Evolutionary conservation across 2,113 vertebrate genomes (phyloP).

Genomic region (Bubo scandiacus): DNA sequence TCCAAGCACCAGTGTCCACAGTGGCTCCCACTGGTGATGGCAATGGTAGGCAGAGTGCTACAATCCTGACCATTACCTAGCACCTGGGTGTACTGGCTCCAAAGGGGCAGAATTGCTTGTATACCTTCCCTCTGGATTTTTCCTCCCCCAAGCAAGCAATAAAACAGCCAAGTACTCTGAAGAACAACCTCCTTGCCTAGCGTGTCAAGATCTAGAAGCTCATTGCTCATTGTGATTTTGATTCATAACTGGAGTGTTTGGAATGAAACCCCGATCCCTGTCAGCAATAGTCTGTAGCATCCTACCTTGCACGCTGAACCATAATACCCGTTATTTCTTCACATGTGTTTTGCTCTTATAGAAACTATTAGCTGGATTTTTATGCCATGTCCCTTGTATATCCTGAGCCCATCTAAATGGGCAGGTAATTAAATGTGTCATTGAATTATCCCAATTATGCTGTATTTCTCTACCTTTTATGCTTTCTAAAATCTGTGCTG

Average conservation of each 20-base stretch:
- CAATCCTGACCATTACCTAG: background rate
- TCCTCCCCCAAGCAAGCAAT: conserved; percentile 66
- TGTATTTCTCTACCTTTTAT: background rate
- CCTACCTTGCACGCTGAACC: conserved; percentile 1
- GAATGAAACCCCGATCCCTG: conserved; percentile 55
- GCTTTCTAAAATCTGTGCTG: conserved; percentile 3
- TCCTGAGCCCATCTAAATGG: background rate
- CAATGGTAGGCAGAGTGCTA: background rate
- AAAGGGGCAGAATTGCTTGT: conserved; percentile 10
- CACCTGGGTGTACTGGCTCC: background rate
- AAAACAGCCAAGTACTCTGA: conserved; percentile 60
- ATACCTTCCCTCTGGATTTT: conserved; percentile 51
- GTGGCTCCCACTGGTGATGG: conserved; percentile 8
- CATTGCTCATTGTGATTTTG: conserved; percentile 68
- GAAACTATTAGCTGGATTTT: conserved; percentile 1
- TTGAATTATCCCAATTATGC: background rate
- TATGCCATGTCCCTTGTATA: background rate
- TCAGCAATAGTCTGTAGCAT: conserved; percentile 30
- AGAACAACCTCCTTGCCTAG: conserved; percentile 51
- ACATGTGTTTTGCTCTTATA: background rate
- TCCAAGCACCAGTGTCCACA: background rate
- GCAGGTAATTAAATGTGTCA: background rate
- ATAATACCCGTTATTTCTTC: background rate
- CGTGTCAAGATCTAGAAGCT: conserved; percentile 63
- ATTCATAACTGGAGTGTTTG: conserved; percentile 65